Conservation (phyloP, 2,113 vertebrate species). For the Bagarius yarrelli region DNA sequence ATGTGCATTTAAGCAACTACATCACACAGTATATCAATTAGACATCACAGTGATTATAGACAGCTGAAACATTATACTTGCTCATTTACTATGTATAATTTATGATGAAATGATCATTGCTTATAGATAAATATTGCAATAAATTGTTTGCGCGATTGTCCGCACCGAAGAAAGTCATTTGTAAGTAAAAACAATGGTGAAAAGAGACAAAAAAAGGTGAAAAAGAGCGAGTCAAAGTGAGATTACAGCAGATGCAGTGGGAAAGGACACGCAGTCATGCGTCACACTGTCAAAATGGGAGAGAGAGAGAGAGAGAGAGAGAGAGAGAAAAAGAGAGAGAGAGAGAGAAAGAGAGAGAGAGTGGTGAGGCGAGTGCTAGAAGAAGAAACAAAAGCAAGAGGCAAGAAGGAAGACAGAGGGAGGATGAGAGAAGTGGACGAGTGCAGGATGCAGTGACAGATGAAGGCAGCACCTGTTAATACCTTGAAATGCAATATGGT, state of each 20-base stretch:
- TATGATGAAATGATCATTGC: not conserved
- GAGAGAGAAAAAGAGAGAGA: not conserved
- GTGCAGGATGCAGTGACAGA: slow-evolving; percentile 45
- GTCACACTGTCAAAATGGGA: slow-evolving; percentile 47
- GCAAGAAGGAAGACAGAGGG: slow-evolving; percentile 24
- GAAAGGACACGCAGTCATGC: slow-evolving; percentile 46
- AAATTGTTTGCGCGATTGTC: not conserved
- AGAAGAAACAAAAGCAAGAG: slow-evolving; percentile 23
- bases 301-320: slow-evolving; percentile 21
- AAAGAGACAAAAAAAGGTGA: slow-evolving; percentile 15
- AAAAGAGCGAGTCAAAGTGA: slow-evolving; percentile 27
- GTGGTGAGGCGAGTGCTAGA: slow-evolving; percentile 22
- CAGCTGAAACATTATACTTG: not conserved
- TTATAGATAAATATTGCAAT: not conserved
- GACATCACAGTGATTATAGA: not conserved
- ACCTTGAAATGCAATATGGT: slow-evolving; percentile 58
- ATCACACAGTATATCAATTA: too few species aligned
- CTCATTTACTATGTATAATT: too few species aligned
- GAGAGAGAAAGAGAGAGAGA: slow-evolving; percentile 26
- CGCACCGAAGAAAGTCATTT: not conserved
- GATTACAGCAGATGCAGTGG: slow-evolving; percentile 47
- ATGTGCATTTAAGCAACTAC: too few species aligned
- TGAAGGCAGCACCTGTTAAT: slow-evolving; percentile 64
- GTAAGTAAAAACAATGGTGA: slow-evolving; percentile 44
- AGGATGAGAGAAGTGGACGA: slow-evolving; percentile 50